Evolutionary conservation across 2,797 vertebrate genomes (phyloP).

Genomic region (Myotis planiceps): DNA sequence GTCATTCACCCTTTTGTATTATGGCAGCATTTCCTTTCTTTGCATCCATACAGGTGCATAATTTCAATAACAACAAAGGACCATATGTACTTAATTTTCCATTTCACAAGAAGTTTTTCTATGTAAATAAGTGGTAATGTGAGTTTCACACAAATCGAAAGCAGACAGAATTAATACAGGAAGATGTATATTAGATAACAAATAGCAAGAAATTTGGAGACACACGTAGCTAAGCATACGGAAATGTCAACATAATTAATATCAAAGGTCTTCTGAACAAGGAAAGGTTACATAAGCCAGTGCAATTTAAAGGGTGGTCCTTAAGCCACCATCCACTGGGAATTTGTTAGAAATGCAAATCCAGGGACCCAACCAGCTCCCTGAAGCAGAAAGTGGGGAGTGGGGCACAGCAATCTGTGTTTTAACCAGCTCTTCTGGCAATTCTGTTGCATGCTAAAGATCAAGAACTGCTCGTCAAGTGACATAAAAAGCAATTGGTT

Average conservation of each 20-base stretch:
- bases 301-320: not conserved
- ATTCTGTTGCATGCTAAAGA: not conserved
- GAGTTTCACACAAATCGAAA: not conserved
- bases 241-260: slow-evolving; percentile 6
- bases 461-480: not conserved
- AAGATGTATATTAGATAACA: not conserved
- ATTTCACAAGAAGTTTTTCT: not conserved
- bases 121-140: not conserved
- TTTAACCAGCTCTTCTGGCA: not conserved
- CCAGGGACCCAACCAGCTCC: not conserved
- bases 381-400: not conserved
- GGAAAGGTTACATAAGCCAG: not conserved
- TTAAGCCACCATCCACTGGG: not conserved
- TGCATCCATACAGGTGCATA: not conserved
- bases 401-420: not conserved
- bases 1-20: not conserved
- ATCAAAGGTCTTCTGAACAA: not conserved
- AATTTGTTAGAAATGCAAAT: not conserved
- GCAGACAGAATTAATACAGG: not conserved
- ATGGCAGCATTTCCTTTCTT: not conserved
- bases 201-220: not conserved
- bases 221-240: not conserved
- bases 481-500: slow-evolving; percentile 12
- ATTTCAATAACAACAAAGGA: not conserved
- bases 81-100: not conserved